Evolutionary conservation across 2,888 invertebrate species (phyloP), one percentile per base, ranked within the genome.

Genomic region (Parapristionchus giblindavisi): DNA sequence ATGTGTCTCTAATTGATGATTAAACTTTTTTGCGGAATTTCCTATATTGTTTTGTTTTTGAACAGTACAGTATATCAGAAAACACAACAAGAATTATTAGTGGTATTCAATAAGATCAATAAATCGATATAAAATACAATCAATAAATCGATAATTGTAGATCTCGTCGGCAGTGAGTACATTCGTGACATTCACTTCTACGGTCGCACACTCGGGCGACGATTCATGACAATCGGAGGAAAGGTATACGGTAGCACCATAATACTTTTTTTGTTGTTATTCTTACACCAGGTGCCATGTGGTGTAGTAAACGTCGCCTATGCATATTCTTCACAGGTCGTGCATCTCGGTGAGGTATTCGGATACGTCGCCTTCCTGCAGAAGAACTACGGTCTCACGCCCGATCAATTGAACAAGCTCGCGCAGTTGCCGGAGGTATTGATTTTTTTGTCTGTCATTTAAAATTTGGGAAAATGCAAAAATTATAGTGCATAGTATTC

Each of bases 151-250:
- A n/a, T n/a, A n/a, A 5, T 75, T 81, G 73, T 73, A 85, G 86
- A 88, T 77, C 81, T 88, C 29, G 88, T 88, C 34, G 88, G 88
- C 40, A 84, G 83, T 70, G 88, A 86, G 75, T 88, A 88, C 78
- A 88, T 88, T 66, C 84, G 87, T 56, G 88, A 88, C 77, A 87
- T 88, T 51, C 88, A 88, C 80, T 87, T 86, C 78, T 88, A 88
- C 77, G 88, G 88, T 27, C 81, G 88, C 32, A 84, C 82, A 75
- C 77, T 88, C n/a, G 87, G 87, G 34, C 79, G 85, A 51, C 80
- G 84, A 21, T 86, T 88, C 77, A 82, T 88, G 82, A 87, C 86
- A 6, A 84, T 88, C 75, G 88, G 88, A 48, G 88, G 88, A 56
- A 87, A 88, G 79, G 83, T 81, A 0, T 52, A 24, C n/a, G n/a